Evolutionary conservation across 2,888 invertebrate genomes (phyloP), one percentile per base, ranked within the genome.

Genomic region (Thera britannica): DNA sequence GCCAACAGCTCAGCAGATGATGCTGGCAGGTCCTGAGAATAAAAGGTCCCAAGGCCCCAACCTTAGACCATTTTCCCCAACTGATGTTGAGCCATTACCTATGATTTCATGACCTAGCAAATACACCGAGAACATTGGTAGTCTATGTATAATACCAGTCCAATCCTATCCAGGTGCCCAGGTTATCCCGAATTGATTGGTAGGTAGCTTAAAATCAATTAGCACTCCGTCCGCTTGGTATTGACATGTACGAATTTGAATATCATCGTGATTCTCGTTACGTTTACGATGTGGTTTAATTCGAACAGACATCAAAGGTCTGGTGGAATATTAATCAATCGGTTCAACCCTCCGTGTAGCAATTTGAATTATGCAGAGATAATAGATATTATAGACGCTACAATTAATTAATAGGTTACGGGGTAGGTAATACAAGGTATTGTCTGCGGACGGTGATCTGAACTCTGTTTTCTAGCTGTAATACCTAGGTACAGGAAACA

Each of bases 261-360:
- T 60, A 52, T 48, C 49, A 46, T 59, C 56, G 44, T 56, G 56
- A 56, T 36, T 44, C 41, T 8, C 52, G 23, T 34, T 23, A 67
- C 62, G 66, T 58, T 62, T 52, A 58, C 66, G 61, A 58, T 60
- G 61, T 60, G 62, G 62, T 63, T 68, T 62, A 64, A 68, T 70
- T 70, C 66, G 68, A 70, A 70, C 62, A 70, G 48, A 57, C 63
- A 66, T 68, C 67, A 70, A 72, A 69, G 68, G 65, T 67, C 54
- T 62, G 54, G 38, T 63, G 65, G 72, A 74, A 71, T 72, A 72
- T 67, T 71, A 69, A 72, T 67, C 67, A 67, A 72, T 67, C 65
- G 67, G 56, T 67, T 65, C 51, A 38, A 58, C 12, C 62, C 56
- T 12, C 52, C 52, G 41, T 65, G 59, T 69, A 62, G 65, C 70